Base-by-base conservation (phyloP, 2,113 vertebrate genomes). In the Danionella cerebrum region DNA sequence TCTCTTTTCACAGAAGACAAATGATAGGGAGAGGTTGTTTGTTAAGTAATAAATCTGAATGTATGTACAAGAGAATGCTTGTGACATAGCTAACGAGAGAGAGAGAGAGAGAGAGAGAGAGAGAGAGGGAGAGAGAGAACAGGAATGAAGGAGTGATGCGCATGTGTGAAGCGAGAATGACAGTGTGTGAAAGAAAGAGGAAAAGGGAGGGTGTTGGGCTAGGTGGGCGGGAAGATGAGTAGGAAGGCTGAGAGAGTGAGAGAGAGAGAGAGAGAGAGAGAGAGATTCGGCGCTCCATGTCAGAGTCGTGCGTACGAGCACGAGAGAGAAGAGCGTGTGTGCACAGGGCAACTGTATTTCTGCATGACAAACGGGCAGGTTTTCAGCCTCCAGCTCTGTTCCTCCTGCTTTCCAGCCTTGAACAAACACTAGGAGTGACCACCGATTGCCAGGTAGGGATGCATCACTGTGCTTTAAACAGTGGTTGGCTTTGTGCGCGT, bases 371-470 rank as follows among this genome's bases (percentile, higher is more conserved):
- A 67, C 58, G 50, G 12, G 41, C 41, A 48, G 76, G 67, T 70
- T 63, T 62, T 64, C 64, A 57, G 54, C 72, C 6, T 3, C 11
- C 7, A 41, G 29, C 24, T 42, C 44, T 51, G 75, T 16, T 36
- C 3, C 7, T 75, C 18, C 50, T 33, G 62, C 53, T 4, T 22
- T 79, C 71, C 78, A 80, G 81, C 72, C 83, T 80, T 76, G 73
- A 84, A 73, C 75, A 82, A 63, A 80, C 5, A 78, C 77, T 63
- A 54, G 48, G 39, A 41, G 48, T 60, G 75, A 72, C 51, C 7
- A 0, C 70, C 72, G 71, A 76, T 80, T 78, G 80, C 80, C 80
- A 84, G 83, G 75, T 86, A 84, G 74, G 84, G 79, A 31, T 44
- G 1, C 14, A 24, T 50, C 7, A 54, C 22, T 52, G 59, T 65